phyloP scores from a whole-genome alignment of 2,888 invertebrate genomes.

The Amphipoea lucens region DNA sequence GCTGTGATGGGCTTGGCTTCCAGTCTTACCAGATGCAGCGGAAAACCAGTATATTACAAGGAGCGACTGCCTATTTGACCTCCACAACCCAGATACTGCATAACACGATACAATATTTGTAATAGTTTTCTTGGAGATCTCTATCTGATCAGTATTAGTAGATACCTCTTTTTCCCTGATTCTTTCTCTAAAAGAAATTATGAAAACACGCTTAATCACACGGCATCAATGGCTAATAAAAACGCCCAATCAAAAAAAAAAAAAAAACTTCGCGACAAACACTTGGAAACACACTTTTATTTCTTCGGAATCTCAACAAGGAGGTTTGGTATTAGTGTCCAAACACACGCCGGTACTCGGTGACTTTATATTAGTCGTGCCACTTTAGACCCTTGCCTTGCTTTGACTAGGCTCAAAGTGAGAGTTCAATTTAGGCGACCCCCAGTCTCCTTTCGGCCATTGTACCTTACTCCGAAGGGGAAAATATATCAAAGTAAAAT shows the following conservation, averaged over 20 bases:
- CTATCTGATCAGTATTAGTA: background rate
- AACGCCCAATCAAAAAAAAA: background rate
- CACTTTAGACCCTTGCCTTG: slow-evolving; percentile 75
- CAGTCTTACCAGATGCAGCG: background rate
- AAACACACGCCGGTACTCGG: slow-evolving; percentile 69
- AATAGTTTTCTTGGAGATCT: background rate
- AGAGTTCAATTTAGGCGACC: slow-evolving; percentile 79
- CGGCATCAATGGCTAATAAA: background rate
- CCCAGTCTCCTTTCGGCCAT: slow-evolving; percentile 76
- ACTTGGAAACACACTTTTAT: slow-evolving; percentile 20
- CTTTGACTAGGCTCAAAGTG: slow-evolving; percentile 82
- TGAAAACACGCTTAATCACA: background rate
- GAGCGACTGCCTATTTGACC: background rate
- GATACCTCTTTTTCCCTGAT: background rate
- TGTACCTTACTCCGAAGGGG: slow-evolving; percentile 77
- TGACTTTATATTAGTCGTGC: slow-evolving; percentile 68
- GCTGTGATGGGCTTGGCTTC: background rate
- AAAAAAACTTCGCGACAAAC: background rate
- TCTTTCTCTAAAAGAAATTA: background rate
- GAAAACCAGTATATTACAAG: background rate
- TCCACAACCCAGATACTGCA: background rate
- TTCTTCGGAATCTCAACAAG: slow-evolving; percentile 47
- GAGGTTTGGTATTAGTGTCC: slow-evolving; percentile 63
- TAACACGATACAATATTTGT: background rate
- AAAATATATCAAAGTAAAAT: slow-evolving; percentile 85